Base-by-base conservation (phyloP, 2,113 vertebrate species). In the Sander vitreus region DNA sequence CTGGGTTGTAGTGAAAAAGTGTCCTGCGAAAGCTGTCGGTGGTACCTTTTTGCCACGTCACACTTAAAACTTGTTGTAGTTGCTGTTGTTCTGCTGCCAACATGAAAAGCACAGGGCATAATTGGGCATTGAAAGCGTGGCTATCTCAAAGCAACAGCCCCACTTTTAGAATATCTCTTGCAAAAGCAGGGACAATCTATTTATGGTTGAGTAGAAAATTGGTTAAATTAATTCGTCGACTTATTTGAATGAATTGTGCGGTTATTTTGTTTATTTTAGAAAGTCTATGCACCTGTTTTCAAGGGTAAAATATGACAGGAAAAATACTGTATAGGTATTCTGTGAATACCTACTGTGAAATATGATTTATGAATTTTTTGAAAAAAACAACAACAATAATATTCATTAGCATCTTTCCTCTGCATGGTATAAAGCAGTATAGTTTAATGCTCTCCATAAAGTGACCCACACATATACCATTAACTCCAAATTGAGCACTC, bases 401-500 rank as follows among this genome's bases (percentile, higher is more conserved):
- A 59, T 68, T 80, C 19, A 77, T 81, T 83, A 43, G 15, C 16
- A 16, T 47, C 23, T 71, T 58, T 47, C 16, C 8, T 50, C 25
- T 48, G 53, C 43, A 43, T 48, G 25, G 47, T 53, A 57, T n/a
- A 50, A 77, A 53, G 45, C 65, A 72, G 58, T 75, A 27, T 27
- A 64, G 27, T 71, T 68, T 83, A 80, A 72, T 82, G 65, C 65
- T 65, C 65, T 75, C 73, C 67, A 83, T 78, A 82, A 80, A 79
- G 77, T 71, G 67, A 66, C 71, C 83, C 73, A 76, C 72, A 76
- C 48, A 65, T 53, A 51, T 85, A 27, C 73, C 76, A 90, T 85
- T 88, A 82, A 55, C 71, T 66, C 73, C 39, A 73, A 80, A 87
- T 68, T 21, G 43, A 80, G 57, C 69, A 69, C 82, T 79, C 82